These are phyloP conservation scores for Cuculus canorus DNA, from an alignment of 2,797 vertebrate species.

Conservation along the genomic window DNA sequence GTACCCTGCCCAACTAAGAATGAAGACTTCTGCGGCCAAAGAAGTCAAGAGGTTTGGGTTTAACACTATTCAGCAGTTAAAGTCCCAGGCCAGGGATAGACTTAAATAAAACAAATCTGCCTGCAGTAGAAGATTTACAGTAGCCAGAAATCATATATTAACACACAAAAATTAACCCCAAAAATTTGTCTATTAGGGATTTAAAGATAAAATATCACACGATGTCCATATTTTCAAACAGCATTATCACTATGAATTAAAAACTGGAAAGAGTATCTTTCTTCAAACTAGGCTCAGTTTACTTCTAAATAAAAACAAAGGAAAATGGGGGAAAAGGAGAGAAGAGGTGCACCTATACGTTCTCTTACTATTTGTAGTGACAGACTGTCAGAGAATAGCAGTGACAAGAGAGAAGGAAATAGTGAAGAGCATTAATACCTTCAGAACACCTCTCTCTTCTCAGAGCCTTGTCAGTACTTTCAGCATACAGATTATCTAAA, in stretches of 20 bases:
- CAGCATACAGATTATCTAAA: not conserved
- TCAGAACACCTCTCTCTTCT: not conserved
- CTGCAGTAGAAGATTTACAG: not conserved
- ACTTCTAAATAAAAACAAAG: not conserved
- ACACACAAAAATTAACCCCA: not conserved
- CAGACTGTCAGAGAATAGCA: not conserved
- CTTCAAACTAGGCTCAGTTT: not conserved
- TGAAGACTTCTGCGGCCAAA: not conserved
- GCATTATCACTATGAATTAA: not conserved
- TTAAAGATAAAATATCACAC: not conserved
- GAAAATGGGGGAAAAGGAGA: not conserved
- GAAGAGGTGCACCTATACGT: fast-evolving
- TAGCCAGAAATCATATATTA: not conserved
- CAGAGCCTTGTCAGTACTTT: not conserved
- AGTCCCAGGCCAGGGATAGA: not conserved
- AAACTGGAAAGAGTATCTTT: not conserved
- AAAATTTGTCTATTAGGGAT: not conserved
- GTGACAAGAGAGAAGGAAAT: not conserved
- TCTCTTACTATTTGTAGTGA: not conserved
- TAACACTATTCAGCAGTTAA: not conserved
- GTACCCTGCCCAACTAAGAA: not conserved
- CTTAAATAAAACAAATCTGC: not conserved
- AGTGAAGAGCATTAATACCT: not conserved
- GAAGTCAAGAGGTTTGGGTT: not conserved
- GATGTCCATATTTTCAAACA: not conserved